Percentiles rank a stretch among this genome's conserved stretches.
Evolutionary conservation across 1,140 invertebrate species (phyloP).

Genomic region (Glomeris maerens): DNA sequence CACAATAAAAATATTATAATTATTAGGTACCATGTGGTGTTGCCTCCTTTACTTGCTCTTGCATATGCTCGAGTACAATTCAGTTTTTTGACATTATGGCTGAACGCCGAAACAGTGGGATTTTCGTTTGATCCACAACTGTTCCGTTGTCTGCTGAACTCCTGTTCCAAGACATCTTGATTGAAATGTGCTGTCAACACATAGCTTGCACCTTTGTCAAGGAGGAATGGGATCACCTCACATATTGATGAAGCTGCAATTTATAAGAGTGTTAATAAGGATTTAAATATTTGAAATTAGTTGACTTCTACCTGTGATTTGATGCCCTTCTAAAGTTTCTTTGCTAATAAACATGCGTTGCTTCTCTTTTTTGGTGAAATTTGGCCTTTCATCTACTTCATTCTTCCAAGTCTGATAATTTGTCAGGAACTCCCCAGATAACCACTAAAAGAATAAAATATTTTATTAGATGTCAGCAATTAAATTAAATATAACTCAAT

Average conservation of each 20-base stretch:
- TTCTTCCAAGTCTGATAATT: conserved; percentile 2
- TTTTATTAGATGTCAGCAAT: too few relatives aligned
- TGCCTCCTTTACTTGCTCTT: neutral
- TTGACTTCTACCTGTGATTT: conserved; percentile 1
- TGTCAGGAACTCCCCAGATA: neutral
- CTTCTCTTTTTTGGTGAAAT: neutral
- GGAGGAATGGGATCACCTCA: neutral
- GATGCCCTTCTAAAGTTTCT: conserved; percentile 4
- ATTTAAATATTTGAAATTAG: neutral
- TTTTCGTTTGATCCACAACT: neutral
- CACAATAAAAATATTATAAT: too few relatives aligned
- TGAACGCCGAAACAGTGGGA: neutral
- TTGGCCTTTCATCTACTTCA: neutral
- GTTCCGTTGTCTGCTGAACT: too few relatives aligned
- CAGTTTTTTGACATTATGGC: neutral
- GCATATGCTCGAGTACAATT: neutral
- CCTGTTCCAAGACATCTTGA: neutral
- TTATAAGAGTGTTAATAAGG: neutral
- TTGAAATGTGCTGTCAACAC: conserved; percentile 3
- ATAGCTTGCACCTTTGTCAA: neutral
- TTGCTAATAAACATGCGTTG: neutral
- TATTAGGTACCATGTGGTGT: too few relatives aligned
- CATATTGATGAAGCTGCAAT: neutral
- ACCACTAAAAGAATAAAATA: conserved; percentile 8
- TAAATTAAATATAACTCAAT: neutral